Evolutionary conservation across 2,113 vertebrate genomes (phyloP), one percentile per base, ranked within the genome.

Genomic region (Pagrus major): DNA sequence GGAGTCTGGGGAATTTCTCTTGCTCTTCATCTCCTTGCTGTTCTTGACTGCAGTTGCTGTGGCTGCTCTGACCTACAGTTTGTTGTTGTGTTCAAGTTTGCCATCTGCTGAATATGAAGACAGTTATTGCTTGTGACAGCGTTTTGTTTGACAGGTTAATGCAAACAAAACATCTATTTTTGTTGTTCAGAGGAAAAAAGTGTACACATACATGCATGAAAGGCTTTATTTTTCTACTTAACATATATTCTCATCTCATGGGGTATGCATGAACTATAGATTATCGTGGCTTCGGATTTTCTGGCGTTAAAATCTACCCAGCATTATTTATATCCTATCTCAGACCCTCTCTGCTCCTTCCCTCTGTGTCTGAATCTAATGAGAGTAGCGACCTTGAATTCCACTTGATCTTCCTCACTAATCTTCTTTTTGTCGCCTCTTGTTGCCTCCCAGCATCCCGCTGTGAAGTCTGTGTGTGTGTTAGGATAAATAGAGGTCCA

Each of bases 371-470:
- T 51, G 37, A 49, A 59, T 61, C 51, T 74, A 63, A 56, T 63
- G 21, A 25, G 60, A 73, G 20, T 4, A 25, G 39, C 41, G 55
- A 72, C 80, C 76, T 84, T 67, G 60, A 76, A 60, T 69, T 86
- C 29, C 27, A 55, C 54, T 59, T 51, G 51, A 75, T 60, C 21
- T 14, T 51, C 21, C 37, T 71, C 46, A 44, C 39, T 77, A 61
- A 69, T 80, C 83, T 71, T 46, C 39, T 64, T 39, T n/a, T 59
- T 1, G 21, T 78, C 66, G 58, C 71, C 79, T 68, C 29, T 80
- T 42, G 23, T 55, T 68, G 27, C 27, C 56, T 66, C 47, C 23
- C 21, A 70, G 27, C 47, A 58, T 42, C 39, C 31, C 0, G 5
- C 27, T 70, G 44, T 78, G 42, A 37, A 64, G 66, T 54, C 35